Percentiles rank a stretch among this genome's conserved stretches.
phyloP scores from a whole-genome alignment of 2,888 invertebrate species.

The Mystacides longicornis region DNA sequence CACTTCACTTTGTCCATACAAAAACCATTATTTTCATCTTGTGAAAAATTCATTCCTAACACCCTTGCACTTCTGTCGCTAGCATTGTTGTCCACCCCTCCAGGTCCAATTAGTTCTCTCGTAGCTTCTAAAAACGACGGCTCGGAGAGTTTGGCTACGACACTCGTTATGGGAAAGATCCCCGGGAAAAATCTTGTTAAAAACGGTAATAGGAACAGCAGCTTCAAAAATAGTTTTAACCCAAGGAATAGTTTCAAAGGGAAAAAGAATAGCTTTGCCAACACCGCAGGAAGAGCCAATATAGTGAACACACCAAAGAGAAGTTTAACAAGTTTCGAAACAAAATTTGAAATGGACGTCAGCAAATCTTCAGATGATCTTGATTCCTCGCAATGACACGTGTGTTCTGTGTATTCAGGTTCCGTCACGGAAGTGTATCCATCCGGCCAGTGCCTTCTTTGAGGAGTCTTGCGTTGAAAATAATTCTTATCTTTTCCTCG shows the following conservation, averaged over 20 bases:
- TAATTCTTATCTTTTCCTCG: background rate
- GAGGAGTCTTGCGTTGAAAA: background rate
- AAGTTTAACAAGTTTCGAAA: constrained; percentile 42
- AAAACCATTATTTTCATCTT: too few relatives aligned
- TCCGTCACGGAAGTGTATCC: constrained; percentile 6
- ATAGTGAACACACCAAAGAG: constrained; percentile 42
- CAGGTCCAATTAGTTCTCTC: constrained; percentile 11
- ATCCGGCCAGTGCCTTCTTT: constrained; percentile 7
- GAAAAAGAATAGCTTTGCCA: constrained; percentile 40
- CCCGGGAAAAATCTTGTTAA: constrained; percentile 42
- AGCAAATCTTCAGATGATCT: constrained; percentile 27
- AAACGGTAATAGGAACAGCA: constrained; percentile 43
- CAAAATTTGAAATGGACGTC: constrained; percentile 17
- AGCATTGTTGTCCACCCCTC: background rate
- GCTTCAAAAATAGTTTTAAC: constrained; percentile 42
- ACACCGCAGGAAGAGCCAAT: constrained; percentile 39
- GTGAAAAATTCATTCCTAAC: background rate
- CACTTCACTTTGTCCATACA: too few relatives aligned
- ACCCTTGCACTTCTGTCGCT: background rate
- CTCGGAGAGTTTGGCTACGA: constrained; percentile 10
- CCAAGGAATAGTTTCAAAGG: constrained; percentile 38
- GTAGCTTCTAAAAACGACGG: constrained; percentile 12
- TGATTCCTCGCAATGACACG: constrained; percentile 23
- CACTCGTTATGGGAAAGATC: constrained; percentile 27
- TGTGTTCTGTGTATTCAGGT: constrained; percentile 13